These are phyloP conservation scores for Paramormyrops kingsleyae DNA, from an alignment of 2,113 vertebrate genomes.

Conservation along the genomic window DNA sequence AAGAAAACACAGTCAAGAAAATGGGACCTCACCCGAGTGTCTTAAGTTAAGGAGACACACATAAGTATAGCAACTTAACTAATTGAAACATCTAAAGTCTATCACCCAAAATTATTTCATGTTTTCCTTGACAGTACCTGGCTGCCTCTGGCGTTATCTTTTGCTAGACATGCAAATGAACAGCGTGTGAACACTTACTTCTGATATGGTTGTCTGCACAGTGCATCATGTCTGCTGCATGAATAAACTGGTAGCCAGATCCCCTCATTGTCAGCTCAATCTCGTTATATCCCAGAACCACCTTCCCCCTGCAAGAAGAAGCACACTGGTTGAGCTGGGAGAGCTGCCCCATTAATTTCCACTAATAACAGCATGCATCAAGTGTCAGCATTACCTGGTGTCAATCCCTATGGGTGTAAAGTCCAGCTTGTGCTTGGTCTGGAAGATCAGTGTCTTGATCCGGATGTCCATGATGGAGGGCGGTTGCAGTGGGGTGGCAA, in stretches of 20 bases:
- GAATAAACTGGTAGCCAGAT: slow-evolving; percentile 72
- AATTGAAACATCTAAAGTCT: not conserved
- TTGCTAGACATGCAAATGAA: not conserved
- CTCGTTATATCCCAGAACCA: slow-evolving; percentile 67
- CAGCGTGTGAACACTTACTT: slow-evolving; percentile 47
- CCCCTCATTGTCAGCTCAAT: slow-evolving; percentile 59
- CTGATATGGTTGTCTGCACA: slow-evolving; percentile 63
- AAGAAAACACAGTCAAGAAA: not conserved
- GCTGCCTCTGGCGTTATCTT: not conserved
- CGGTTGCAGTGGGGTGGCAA: slow-evolving; percentile 57
- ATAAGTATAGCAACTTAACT: not conserved
- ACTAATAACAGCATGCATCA: not conserved
- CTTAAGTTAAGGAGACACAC: not conserved
- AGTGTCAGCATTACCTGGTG: slow-evolving; percentile 45
- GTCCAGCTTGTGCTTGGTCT: slow-evolving; percentile 68
- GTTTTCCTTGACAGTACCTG: not conserved
- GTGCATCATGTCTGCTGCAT: slow-evolving; percentile 66
- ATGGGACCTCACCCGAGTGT: not conserved
- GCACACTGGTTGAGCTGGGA: not conserved
- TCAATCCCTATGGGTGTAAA: slow-evolving; percentile 60
- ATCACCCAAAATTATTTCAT: not conserved
- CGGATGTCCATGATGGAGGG: slow-evolving; percentile 63
- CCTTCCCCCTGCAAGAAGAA: slow-evolving; percentile 48
- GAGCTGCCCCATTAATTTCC: not conserved
- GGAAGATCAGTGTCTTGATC: slow-evolving; percentile 60